A percentile compares a stretch with the other conserved stretches of the same genome.
phyloP scores from a whole-genome alignment of 1,140 invertebrate species.

The Euschistus heros region DNA sequence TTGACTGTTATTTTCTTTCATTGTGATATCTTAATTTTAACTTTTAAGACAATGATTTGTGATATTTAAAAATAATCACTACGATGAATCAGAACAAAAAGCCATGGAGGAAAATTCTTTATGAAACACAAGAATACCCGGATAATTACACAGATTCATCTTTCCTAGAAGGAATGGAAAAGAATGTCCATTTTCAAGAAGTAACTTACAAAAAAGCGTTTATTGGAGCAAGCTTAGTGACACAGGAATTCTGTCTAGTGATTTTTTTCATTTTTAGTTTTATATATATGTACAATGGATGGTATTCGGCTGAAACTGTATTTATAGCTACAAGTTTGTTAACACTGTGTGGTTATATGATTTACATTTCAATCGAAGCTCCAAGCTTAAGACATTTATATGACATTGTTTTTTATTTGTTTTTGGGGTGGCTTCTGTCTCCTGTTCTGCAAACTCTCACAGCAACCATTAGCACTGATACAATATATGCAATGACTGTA shows the following conservation, averaged over 20 bases:
- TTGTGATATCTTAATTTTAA: too few species aligned
- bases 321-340: conserved; percentile 43
- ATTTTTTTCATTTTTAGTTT: conserved; percentile 65
- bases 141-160: conserved; percentile 84
- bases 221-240: conserved; percentile 57
- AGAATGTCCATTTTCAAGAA: conserved; percentile 67
- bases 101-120: conserved; percentile 79
- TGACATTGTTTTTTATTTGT: conserved; percentile 64
- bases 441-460: conserved; percentile 90
- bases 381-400: conserved; percentile 44
- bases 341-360: conserved; percentile 46
- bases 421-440: conserved; percentile 75
- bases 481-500: conserved; percentile 83
- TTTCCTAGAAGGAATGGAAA: conserved; percentile 75
- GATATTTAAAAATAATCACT: background rate
- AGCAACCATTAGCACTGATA: conserved; percentile 91
- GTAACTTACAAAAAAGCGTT: conserved; percentile 56
- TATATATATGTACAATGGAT: conserved; percentile 57
- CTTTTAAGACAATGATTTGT: too few species aligned
- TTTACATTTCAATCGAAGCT: conserved; percentile 39
- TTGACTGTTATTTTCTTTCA: too few species aligned
- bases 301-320: conserved; percentile 47
- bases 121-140: conserved; percentile 71
- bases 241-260: conserved; percentile 63
- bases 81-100: conserved; percentile 32